Conservation (phyloP, 1,140 invertebrate genomes). For the Phymastichus coffea region DNA sequence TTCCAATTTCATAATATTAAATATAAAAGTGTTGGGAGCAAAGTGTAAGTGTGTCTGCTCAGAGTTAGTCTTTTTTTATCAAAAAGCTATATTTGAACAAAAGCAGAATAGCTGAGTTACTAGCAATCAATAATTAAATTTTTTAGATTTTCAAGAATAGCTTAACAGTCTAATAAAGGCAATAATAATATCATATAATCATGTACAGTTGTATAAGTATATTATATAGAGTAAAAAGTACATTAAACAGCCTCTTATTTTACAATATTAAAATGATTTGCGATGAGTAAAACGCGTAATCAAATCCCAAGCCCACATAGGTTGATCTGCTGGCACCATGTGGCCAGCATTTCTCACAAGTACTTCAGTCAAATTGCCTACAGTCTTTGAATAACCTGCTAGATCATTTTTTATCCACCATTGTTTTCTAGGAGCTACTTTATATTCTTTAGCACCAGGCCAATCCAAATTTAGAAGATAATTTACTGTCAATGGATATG, state of each 20-base stretch:
- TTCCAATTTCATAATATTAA: too few relatives aligned
- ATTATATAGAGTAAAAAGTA: slow-evolving; percentile 4
- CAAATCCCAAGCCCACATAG: slow-evolving; percentile 73
- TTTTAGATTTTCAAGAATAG: too few relatives aligned
- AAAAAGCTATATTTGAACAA: background rate
- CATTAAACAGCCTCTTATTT: slow-evolving; percentile 4
- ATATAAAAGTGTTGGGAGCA: too few relatives aligned
- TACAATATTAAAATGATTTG: slow-evolving; percentile 55
- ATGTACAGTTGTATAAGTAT: too few relatives aligned
- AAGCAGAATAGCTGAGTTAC: background rate
- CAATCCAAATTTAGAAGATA: slow-evolving; percentile 72
- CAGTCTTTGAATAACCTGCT: slow-evolving; percentile 76
- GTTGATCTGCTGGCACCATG: slow-evolving; percentile 81
- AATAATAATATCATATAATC: slow-evolving; percentile 14
- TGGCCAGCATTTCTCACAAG: slow-evolving; percentile 80
- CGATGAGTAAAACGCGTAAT: slow-evolving; percentile 74
- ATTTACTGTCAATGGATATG: slow-evolving; percentile 75
- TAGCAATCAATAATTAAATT: too few relatives aligned
- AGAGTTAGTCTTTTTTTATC: too few relatives aligned
- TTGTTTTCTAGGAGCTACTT: slow-evolving; percentile 62
- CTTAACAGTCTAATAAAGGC: too few relatives aligned
- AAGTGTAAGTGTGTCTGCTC: too few relatives aligned
- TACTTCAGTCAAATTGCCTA: slow-evolving; percentile 75
- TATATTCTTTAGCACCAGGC: slow-evolving; percentile 65
- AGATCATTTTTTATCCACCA: slow-evolving; percentile 72